Evolutionary conservation across 2,113 vertebrate genomes (phyloP), one percentile per base, ranked within the genome.

Genomic region (Eidolon helvum): DNA sequence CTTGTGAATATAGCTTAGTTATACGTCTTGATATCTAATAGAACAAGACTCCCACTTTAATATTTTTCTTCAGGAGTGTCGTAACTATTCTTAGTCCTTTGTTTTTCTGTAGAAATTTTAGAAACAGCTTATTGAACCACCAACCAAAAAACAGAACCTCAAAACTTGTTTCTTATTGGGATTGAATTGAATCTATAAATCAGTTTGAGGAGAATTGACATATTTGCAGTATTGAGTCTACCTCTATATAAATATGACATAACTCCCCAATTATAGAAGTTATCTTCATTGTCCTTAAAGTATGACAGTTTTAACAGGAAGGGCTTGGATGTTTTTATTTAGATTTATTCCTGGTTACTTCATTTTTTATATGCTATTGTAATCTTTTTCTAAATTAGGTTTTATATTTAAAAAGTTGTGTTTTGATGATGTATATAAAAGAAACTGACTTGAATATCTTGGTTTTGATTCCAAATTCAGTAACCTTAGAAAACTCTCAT

Each of bases 151-250:
- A 59, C 22, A 83, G 21, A 45, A 77, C 35, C 26, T 11, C 14
- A 69, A 80, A 59, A 40, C 50, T 50, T 33, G 16, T 75, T 61
- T 84, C 82, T 15, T 38, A 14, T 28, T 95, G 45, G 21, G 45
- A 66, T 80, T 66, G 19, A 92, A 74, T 79, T 83, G 55, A 88
- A 35, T 84, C 26, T 95, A 80, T 66, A 85, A 61, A 50, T 92
- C 71, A 88, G 12, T 85, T 66, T 66, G 71, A 94, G 55, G 55
- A 91, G 38, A 74, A 65, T 4, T 40, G n/a, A 50, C 18, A 38
- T 38, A n/a, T 92, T 74, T 74, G 8, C 45, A 79, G 6, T 59
- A 71, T 40, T 63, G 40, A 48, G 14, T 83, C 22, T 68, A 28
- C n/a, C 3, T 75, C 22, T 90, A 33, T 78, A 33, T 61, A 90